These are phyloP conservation scores for Genyomyrus donnyi DNA, from an alignment of 2,113 vertebrate species.

Conservation along the genomic window DNA sequence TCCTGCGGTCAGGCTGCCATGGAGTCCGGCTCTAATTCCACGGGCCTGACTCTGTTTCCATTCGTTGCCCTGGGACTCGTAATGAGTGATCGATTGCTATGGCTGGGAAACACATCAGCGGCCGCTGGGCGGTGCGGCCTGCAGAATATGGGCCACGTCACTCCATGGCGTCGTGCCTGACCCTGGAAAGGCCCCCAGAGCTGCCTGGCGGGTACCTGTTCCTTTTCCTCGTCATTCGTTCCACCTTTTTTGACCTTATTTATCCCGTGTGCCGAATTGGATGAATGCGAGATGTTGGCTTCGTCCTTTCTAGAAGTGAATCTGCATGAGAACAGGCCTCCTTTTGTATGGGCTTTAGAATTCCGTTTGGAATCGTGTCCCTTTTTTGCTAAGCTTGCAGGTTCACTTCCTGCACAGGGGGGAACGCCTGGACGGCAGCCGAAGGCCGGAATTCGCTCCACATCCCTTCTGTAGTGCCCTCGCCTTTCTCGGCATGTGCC, in stretches of 20 bases:
- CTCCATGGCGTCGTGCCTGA: neutral
- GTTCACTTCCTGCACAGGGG: neutral
- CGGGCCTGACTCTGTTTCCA: slow-evolving; percentile 46
- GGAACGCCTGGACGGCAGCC: neutral
- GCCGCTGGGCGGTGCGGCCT: slow-evolving; percentile 35
- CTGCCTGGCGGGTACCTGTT: slow-evolving; percentile 17
- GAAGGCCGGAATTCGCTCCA: neutral
- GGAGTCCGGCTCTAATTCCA: slow-evolving; percentile 36
- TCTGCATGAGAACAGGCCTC: neutral
- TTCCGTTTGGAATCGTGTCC: neutral
- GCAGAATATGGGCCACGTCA: slow-evolving; percentile 36
- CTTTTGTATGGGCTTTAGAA: neutral
- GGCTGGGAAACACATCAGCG: slow-evolving; percentile 37
- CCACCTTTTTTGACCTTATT: slow-evolving; percentile 49
- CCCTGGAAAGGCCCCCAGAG: slow-evolving; percentile 42
- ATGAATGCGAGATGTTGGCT: slow-evolving; percentile 43
- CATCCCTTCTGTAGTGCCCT: neutral
- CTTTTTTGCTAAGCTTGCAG: neutral
- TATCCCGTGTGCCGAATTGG: slow-evolving; percentile 29
- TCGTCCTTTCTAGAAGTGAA: slow-evolving; percentile 15
- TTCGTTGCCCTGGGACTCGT: slow-evolving; percentile 52
- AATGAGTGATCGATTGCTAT: slow-evolving; percentile 57
- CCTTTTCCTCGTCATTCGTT: slow-evolving; percentile 33
- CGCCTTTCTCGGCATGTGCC: neutral
- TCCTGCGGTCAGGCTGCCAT: slow-evolving; percentile 40